Percentiles rank a stretch among this genome's conserved stretches.
Evolutionary conservation across 2,113 vertebrate species (phyloP).

Genomic region (Halichoeres trimaculatus): DNA sequence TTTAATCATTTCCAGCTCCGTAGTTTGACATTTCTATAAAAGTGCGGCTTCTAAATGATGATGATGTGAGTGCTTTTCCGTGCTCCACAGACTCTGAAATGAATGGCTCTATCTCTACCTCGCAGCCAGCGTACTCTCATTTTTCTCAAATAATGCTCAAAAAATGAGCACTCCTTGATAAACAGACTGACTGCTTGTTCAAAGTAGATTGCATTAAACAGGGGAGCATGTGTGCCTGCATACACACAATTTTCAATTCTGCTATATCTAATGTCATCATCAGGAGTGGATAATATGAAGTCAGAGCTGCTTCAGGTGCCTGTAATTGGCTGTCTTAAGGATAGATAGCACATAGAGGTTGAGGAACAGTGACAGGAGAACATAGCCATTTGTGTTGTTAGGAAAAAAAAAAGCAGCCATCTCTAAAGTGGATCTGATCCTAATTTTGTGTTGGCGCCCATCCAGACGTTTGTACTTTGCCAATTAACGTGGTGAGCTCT

Average conservation of each 20-base stretch:
- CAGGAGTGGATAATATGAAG: constrained; percentile 14
- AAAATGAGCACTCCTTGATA: constrained; percentile 52
- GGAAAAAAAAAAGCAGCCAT: constrained; percentile 27
- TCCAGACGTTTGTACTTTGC: constrained; percentile 57
- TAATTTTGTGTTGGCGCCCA: constrained; percentile 51
- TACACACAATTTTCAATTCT: constrained; percentile 28
- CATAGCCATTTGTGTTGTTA: constrained; percentile 50
- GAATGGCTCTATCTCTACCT: constrained; percentile 69
- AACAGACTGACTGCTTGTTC: constrained; percentile 69
- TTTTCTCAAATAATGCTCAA: constrained; percentile 50
- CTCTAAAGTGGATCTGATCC: constrained; percentile 69
- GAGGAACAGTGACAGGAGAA: constrained; percentile 49
- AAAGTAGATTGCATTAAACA: constrained; percentile 67
- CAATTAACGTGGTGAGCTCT: constrained; percentile 49
- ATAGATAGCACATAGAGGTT: constrained; percentile 39
- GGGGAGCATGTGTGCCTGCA: constrained; percentile 17
- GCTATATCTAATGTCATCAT: constrained; percentile 49
- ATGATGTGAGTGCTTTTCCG: constrained; percentile 70
- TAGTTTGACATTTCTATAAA: constrained; percentile 78
- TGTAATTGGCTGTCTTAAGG: constrained; percentile 58
- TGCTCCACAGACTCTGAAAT: constrained; percentile 73
- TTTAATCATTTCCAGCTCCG: constrained; percentile 77
- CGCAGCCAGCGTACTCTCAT: constrained; percentile 42
- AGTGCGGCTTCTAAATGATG: constrained; percentile 72
- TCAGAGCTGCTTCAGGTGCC: constrained; percentile 49